These are phyloP conservation scores for Drosophila anomalata DNA, from an alignment of 2,888 invertebrate genomes.

Conservation along the genomic window DNA sequence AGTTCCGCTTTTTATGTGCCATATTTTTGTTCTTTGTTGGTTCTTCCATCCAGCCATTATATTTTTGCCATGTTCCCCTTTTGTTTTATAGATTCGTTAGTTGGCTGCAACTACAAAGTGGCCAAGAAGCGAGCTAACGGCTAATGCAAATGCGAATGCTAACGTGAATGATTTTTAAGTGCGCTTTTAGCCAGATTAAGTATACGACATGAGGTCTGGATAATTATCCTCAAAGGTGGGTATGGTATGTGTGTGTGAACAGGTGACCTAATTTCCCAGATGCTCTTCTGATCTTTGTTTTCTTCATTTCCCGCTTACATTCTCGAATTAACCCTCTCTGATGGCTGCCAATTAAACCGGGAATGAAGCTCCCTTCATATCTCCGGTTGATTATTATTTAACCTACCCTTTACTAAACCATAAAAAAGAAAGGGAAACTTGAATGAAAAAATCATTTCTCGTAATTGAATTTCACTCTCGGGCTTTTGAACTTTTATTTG, in stretches of 20 bases:
- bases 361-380: slow-evolving; percentile 2
- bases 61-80: slow-evolving; percentile 26
- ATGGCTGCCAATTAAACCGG: slow-evolving; percentile 18
- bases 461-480: slow-evolving; percentile 58
- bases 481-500: slow-evolving; percentile 29
- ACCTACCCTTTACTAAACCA: slow-evolving; percentile 24
- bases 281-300: slow-evolving; percentile 27
- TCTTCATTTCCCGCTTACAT: slow-evolving; percentile 1
- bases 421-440: not conserved
- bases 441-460: slow-evolving; percentile 22
- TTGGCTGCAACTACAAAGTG: slow-evolving; percentile 64
- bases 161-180: slow-evolving; percentile 67
- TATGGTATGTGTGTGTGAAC: not conserved
- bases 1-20: slow-evolving; percentile 64
- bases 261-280: slow-evolving; percentile 27
- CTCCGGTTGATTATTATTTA: slow-evolving; percentile 50
- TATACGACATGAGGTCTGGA: slow-evolving; percentile 55
- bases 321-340: slow-evolving; percentile 13
- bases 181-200: slow-evolving; percentile 75
- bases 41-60: slow-evolving; percentile 29
- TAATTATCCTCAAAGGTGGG: slow-evolving; percentile 23
- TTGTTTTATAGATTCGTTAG: slow-evolving; percentile 69
- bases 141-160: slow-evolving; percentile 34
- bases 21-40: slow-evolving; percentile 44
- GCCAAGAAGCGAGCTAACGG: slow-evolving; percentile 19